phyloP scores from a whole-genome alignment of 2,888 invertebrate genomes.

The Andrena fulva region DNA sequence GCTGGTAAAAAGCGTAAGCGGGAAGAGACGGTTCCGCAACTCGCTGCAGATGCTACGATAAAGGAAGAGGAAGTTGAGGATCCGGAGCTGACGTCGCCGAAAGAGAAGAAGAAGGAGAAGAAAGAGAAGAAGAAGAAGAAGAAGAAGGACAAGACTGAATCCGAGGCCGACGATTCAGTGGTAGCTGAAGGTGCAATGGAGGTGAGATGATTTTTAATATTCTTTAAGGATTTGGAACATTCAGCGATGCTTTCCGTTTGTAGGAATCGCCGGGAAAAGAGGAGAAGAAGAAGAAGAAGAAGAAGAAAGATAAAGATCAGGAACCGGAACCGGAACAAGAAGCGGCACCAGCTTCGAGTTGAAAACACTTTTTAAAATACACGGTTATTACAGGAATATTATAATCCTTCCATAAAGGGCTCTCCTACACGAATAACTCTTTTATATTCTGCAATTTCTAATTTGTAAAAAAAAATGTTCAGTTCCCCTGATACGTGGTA shows the following conservation, averaged over 20 bases:
- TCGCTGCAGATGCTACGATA: conserved; percentile 89
- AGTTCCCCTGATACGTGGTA: conserved; percentile 2
- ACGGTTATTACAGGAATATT: neutral
- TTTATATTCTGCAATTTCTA: conserved; percentile 14
- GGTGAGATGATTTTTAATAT: conserved; percentile 69
- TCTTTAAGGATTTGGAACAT: conserved; percentile 19
- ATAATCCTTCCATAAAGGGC: conserved; percentile 18
- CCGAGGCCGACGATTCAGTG: conserved; percentile 80
- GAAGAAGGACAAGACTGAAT: conserved; percentile 77
- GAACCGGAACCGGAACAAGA: neutral
- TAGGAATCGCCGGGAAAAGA: conserved; percentile 85
- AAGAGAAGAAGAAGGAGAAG: conserved; percentile 82
- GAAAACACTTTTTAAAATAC: conserved; percentile 21
- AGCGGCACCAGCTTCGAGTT: conserved; percentile 52
- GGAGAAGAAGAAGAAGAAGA: conserved; percentile 92
- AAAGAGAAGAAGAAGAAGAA: conserved; percentile 84
- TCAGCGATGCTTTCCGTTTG: conserved; percentile 30
- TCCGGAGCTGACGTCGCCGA: conserved; percentile 81
- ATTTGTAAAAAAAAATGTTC: conserved; percentile 28
- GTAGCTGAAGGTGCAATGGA: conserved; percentile 77
- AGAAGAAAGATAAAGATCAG: conserved; percentile 60
- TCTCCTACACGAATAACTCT: conserved; percentile 3
- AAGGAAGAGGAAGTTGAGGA: conserved; percentile 83
- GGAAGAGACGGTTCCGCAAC: conserved; percentile 83
- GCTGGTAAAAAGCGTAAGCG: conserved; percentile 72